These are phyloP conservation scores for Galemys pyrenaicus DNA, from an alignment of 2,113 vertebrate genomes.

Conservation along the genomic window DNA sequence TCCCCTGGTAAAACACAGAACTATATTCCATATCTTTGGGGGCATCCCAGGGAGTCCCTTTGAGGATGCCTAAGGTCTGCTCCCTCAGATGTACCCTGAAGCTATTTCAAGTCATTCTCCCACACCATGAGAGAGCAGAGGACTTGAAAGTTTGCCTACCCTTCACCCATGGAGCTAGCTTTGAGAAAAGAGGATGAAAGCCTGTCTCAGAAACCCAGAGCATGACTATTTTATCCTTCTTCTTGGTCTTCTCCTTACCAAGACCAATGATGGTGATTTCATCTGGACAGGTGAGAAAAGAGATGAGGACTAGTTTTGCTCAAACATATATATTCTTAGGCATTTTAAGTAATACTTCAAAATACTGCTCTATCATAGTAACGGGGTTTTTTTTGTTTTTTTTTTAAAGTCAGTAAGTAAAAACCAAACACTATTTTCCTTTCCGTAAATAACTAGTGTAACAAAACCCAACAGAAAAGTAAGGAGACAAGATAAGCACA, in stretches of 20 bases:
- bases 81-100: not conserved
- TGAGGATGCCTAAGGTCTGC: not conserved
- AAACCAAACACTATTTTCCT: not conserved
- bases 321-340: not conserved
- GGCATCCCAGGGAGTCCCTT: not conserved
- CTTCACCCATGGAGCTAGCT: not conserved
- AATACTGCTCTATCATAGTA: not conserved
- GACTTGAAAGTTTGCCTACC: not conserved
- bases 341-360: not conserved
- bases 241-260: not conserved
- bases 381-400: too few relatives aligned
- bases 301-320: not conserved
- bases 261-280: conserved; percentile 5
- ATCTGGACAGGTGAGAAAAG: not conserved
- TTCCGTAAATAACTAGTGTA: not conserved
- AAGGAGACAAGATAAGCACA: not conserved
- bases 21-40: not conserved
- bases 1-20: not conserved
- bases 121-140: not conserved
- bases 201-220: not conserved
- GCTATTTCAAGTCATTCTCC: not conserved
- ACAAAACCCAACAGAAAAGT: not conserved
- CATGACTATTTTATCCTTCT: not conserved
- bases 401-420: not conserved
- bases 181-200: not conserved